Evolutionary conservation across 1,140 invertebrate genomes (phyloP).

Genomic region (Pseudomyrmex dendroicus): DNA sequence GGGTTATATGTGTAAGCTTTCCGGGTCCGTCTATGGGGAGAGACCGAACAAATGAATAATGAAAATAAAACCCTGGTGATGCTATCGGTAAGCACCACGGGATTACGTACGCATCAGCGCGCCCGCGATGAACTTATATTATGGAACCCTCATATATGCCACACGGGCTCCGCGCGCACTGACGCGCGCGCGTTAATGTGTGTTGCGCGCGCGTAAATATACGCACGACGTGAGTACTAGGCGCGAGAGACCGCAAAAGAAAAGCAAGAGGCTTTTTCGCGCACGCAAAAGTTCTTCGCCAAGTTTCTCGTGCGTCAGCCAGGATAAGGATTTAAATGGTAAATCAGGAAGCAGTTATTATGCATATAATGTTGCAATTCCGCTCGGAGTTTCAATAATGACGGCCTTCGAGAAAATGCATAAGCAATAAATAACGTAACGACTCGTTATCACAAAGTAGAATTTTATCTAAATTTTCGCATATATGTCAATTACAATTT

Average conservation of each 20-base stretch:
- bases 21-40: slow-evolving; percentile 79
- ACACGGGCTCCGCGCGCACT: neutral
- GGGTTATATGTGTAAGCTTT: slow-evolving; percentile 83
- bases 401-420: too few relatives aligned
- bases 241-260: slow-evolving; percentile 31
- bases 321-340: slow-evolving; percentile 64
- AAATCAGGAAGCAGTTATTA: slow-evolving; percentile 40
- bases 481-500: too few relatives aligned
- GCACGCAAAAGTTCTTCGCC: slow-evolving; percentile 27
- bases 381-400: too few relatives aligned
- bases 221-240: too few relatives aligned
- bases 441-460: neutral
- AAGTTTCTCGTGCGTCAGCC: slow-evolving; percentile 27
- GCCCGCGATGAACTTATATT: slow-evolving; percentile 80
- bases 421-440: neutral
- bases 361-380: too few relatives aligned
- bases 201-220: slow-evolving; percentile 17
- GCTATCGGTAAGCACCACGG: slow-evolving; percentile 83
- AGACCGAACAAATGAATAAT: slow-evolving; percentile 84
- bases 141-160: slow-evolving; percentile 53
- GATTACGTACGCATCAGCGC: slow-evolving; percentile 84
- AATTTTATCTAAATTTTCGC: too few relatives aligned
- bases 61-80: slow-evolving; percentile 84
- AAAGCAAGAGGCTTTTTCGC: slow-evolving; percentile 60
- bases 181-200: neutral